Evolutionary conservation across 2,888 invertebrate species (phyloP).

Genomic region (Oscheius onirici): DNA sequence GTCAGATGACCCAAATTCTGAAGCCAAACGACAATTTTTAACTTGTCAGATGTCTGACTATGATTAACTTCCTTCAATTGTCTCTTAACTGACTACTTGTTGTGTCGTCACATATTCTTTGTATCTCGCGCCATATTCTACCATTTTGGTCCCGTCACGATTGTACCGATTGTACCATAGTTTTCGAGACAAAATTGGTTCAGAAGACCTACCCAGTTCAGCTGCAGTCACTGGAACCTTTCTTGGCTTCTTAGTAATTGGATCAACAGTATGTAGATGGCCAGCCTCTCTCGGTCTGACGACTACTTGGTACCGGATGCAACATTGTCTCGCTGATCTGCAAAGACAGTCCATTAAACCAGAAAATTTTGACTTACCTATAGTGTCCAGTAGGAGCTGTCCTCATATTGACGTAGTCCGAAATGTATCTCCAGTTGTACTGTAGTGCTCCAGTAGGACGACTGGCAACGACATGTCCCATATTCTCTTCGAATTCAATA

Average conservation of each 20-base stretch:
- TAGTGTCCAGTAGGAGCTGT: constrained; percentile 75
- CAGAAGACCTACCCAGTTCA: constrained; percentile 36
- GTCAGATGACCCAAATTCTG: no score
- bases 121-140: no score
- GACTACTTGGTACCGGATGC: constrained; percentile 87
- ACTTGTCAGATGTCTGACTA: no score
- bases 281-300: constrained; percentile 89
- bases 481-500: constrained; percentile 32
- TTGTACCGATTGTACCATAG: no score
- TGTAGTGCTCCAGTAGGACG: constrained; percentile 83
- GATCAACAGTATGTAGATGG: constrained; percentile 53
- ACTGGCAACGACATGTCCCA: constrained; percentile 68
- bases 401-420: constrained; percentile 88
- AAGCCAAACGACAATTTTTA: no score
- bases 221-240: constrained; percentile 45
- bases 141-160: no score
- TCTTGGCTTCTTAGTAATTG: constrained; percentile 50
- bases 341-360: constrained; percentile 73
- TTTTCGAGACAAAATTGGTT: no score
- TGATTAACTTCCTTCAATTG: no score
- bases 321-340: constrained; percentile 89
- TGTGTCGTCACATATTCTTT: no score
- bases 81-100: no score
- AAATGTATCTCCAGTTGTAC: constrained; percentile 94
- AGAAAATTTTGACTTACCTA: neutral